Evolutionary conservation across 2,797 vertebrate genomes (phyloP), one percentile per base, ranked within the genome.

Genomic region (Austrolebias charrua): DNA sequence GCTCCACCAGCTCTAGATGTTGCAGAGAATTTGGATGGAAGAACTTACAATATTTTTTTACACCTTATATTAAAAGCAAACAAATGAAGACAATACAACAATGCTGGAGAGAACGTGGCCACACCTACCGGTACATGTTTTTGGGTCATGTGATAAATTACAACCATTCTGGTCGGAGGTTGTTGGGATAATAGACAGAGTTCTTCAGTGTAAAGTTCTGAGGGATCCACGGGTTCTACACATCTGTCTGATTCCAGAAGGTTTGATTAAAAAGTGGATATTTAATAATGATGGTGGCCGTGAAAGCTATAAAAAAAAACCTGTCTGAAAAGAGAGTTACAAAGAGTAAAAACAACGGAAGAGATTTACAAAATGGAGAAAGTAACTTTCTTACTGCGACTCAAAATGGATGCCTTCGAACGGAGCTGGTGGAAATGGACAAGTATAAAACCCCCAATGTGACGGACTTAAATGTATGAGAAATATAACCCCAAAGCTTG

Each of bases 21-120:
- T 13, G 10, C 46, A 60, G 47, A 50, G 47, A 38, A 60, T 60
- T 50, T 42, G 47, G 19, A 50, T 50, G 58, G 24, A 50, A 42
- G 24, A 51, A 28, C 28, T 1, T 28, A 16, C 10, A 19, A 11
- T 29, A n/a, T 45, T 52, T 24, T 45, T 42, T 13, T 40, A 42
- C 47, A 50, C 5, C 20, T 24, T 16, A 62, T 7, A 47, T 28
- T 5, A 47, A 38, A 53, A 44, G 16, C 6, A 61, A 61, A 51
- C 16, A 43, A 29, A n/a, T n/a, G 4, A 42, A 19, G 19, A 10
- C 18, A 40, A 15, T 24, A 29, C 24, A 45, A 38, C 44, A 38
- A 11, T 45, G 20, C 6, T 60, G 58, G 20, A 42, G 58, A 28
- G 31, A 28, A 15, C 10, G 29, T 38, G 18, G 13, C 11, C 42